Conservation (phyloP, 2,888 invertebrate species). For the Sesamia inferens region DNA sequence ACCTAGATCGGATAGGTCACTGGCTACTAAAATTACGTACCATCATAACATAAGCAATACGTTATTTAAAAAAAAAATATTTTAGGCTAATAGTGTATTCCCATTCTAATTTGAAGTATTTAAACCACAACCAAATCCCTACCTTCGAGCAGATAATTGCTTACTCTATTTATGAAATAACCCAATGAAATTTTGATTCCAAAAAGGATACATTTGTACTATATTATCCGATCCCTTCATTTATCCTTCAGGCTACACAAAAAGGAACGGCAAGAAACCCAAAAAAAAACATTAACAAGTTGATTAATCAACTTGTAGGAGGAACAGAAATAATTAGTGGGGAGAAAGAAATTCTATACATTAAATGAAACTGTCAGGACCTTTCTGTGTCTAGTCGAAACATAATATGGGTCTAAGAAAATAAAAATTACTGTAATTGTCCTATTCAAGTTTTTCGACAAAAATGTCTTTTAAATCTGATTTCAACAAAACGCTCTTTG, state of each 20-base stretch:
- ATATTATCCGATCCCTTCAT: conserved; percentile 47
- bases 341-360: conserved; percentile 54
- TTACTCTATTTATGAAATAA: conserved; percentile 14
- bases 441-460: background rate
- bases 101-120: no score
- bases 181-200: conserved; percentile 15
- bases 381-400: background rate
- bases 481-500: background rate
- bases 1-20: background rate
- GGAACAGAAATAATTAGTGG: conserved; percentile 59
- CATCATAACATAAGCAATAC: background rate
- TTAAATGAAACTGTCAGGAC: conserved; percentile 35
- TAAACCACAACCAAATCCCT: background rate
- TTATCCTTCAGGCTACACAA: conserved; percentile 53
- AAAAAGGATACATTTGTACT: conserved; percentile 21
- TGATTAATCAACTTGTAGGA: conserved; percentile 72
- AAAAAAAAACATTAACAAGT: conserved; percentile 68
- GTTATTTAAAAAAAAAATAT: background rate
- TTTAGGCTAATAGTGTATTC: background rate
- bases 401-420: background rate
- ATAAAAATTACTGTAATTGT: background rate
- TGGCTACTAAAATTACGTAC: background rate
- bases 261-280: conserved; percentile 42
- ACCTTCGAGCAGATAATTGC: background rate
- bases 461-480: background rate